A percentile compares a stretch with the other conserved stretches of the same genome.
phyloP scores from a whole-genome alignment of 2,888 invertebrate species.

The Folsomia candida region DNA sequence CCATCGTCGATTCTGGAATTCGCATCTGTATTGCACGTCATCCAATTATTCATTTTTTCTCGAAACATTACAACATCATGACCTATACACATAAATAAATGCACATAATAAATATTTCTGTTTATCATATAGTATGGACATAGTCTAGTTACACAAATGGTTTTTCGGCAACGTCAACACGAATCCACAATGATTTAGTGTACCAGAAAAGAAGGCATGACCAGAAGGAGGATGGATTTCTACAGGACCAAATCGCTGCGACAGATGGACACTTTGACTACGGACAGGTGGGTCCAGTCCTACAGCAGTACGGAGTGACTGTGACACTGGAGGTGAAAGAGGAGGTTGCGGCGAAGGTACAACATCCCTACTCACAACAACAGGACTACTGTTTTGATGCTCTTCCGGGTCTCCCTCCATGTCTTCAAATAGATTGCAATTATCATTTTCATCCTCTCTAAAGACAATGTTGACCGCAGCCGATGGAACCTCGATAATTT shows the following conservation, averaged over 20 bases:
- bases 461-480: neutral
- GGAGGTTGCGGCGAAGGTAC: neutral
- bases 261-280: neutral
- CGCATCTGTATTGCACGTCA: constrained; percentile 18
- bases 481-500: neutral
- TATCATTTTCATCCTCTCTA: neutral
- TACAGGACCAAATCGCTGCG: constrained; percentile 13
- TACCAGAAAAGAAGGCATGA: constrained; percentile 26
- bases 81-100: constrained; percentile 17
- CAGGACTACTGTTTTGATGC: neutral
- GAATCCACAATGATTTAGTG: constrained; percentile 33
- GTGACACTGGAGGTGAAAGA: neutral
- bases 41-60: constrained; percentile 35
- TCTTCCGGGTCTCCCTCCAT: neutral
- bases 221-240: constrained; percentile 37
- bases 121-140: too few relatives aligned
- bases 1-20: constrained; percentile 22
- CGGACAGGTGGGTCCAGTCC: neutral
- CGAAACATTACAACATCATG: constrained; percentile 29
- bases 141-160: constrained; percentile 29
- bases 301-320: neutral
- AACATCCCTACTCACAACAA: neutral
- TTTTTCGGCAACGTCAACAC: constrained; percentile 30
- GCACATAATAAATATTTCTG: constrained; percentile 1
- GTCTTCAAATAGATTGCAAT: neutral